Conservation (phyloP, 2,113 vertebrate genomes). For the Vidua chalybeata region DNA sequence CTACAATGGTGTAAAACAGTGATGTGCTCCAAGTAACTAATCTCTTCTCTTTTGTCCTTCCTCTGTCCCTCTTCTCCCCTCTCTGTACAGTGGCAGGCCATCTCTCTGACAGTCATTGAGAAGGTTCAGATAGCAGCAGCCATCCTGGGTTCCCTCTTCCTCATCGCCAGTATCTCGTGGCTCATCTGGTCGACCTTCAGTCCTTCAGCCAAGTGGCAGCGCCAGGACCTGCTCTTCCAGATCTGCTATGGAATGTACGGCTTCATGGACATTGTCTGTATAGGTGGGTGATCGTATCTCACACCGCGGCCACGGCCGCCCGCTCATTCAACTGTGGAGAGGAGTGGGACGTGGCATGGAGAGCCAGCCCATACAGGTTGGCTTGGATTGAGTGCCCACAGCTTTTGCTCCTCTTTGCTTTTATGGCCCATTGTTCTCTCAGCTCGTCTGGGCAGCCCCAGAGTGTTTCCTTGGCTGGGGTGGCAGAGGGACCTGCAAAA, state of each 20-base stretch:
- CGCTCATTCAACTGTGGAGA: accelerated
- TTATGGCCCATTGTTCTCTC: background rate
- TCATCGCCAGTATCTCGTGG: conserved; percentile 99
- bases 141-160: conserved; percentile 96
- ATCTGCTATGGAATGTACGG: conserved; percentile 99
- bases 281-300: conserved; percentile 80
- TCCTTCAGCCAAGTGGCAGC: conserved; percentile 97
- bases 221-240: conserved; percentile 99
- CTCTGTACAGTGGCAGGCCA: conserved; percentile 92
- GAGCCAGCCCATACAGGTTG: background rate
- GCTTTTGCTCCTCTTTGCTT: background rate
- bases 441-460: background rate
- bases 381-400: background rate
- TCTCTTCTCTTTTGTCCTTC: background rate
- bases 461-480: background rate
- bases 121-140: conserved; percentile 98
- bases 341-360: background rate
- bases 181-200: conserved; percentile 99
- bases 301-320: accelerated
- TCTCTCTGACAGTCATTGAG: conserved; percentile 98
- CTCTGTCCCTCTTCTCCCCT: background rate
- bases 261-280: conserved; percentile 99
- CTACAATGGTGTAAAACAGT: background rate
- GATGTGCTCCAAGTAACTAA: background rate
- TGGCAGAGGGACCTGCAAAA: background rate